Percentiles rank a stretch among this genome's conserved stretches.
Evolutionary conservation across 2,888 invertebrate species (phyloP).

Genomic region (Sylvicola cinctus): DNA sequence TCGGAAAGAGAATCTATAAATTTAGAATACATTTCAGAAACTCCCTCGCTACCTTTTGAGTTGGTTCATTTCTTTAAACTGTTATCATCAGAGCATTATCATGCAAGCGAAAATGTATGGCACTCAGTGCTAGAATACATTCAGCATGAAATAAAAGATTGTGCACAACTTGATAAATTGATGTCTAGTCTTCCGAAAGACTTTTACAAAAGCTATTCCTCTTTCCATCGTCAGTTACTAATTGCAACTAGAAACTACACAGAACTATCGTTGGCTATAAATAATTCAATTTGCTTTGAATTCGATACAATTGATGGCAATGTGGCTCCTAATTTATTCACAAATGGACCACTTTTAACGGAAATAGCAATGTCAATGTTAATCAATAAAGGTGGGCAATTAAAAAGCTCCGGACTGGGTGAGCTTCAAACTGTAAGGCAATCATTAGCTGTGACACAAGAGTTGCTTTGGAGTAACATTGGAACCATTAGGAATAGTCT

Average conservation of each 20-base stretch:
- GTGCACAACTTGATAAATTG: neutral
- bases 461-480: constrained; percentile 35
- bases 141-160: neutral
- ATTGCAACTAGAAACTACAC: neutral
- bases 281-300: neutral
- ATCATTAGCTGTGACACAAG: constrained; percentile 17
- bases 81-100: neutral
- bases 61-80: constrained; percentile 1
- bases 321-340: neutral
- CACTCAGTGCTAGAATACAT: neutral
- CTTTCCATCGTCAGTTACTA: constrained; percentile 3
- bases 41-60: constrained; percentile 4
- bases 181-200: neutral
- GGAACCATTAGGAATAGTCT: constrained; percentile 25
- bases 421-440: constrained; percentile 17
- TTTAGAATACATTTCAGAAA: constrained; percentile 4
- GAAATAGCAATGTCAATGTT: neutral
- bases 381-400: constrained; percentile 14
- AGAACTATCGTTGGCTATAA: constrained; percentile 1
- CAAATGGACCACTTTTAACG: neutral
- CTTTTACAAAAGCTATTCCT: constrained; percentile 5
- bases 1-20: constrained; percentile 2
- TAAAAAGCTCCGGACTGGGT: constrained; percentile 17
- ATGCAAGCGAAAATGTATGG: constrained; percentile 4
- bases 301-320: neutral